Evolutionary conservation across 2,888 invertebrate genomes (phyloP).

Genomic region (Noctua fimbriata): DNA sequence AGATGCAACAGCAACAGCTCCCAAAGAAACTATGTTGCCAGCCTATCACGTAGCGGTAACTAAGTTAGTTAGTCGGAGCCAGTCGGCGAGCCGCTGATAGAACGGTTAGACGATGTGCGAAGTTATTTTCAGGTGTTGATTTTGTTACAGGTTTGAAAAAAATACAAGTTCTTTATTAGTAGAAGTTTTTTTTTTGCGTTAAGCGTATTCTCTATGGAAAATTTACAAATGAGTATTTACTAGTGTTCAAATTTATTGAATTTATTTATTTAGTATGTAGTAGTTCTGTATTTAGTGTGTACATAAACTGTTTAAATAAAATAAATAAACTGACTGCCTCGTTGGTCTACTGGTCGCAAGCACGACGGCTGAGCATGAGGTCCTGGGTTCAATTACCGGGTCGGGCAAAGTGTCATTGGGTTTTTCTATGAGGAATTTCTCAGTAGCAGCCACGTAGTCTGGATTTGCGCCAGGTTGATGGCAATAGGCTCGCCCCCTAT

Average conservation of each 20-base stretch:
- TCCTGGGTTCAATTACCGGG: no score
- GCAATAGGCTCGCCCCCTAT: no score
- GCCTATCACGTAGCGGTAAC: conserved; percentile 32
- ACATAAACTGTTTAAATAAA: no score
- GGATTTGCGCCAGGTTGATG: no score
- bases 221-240: not conserved
- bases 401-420: no score
- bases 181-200: not conserved
- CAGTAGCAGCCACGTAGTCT: no score
- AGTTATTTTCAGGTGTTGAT: conserved; percentile 4
- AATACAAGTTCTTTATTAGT: not conserved
- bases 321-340: no score
- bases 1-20: conserved; percentile 20
- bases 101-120: conserved; percentile 4
- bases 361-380: no score
- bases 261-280: no score
- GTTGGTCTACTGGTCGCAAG: no score
- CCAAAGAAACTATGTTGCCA: conserved; percentile 37
- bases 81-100: conserved; percentile 10
- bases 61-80: conserved; percentile 34
- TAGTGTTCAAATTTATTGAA: not conserved
- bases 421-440: no score
- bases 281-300: no score
- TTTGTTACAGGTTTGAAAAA: not conserved
- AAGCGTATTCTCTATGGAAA: not conserved